Evolutionary conservation across 2,888 invertebrate species (phyloP), one percentile per base, ranked within the genome.

Genomic region (Escarpia spicata): DNA sequence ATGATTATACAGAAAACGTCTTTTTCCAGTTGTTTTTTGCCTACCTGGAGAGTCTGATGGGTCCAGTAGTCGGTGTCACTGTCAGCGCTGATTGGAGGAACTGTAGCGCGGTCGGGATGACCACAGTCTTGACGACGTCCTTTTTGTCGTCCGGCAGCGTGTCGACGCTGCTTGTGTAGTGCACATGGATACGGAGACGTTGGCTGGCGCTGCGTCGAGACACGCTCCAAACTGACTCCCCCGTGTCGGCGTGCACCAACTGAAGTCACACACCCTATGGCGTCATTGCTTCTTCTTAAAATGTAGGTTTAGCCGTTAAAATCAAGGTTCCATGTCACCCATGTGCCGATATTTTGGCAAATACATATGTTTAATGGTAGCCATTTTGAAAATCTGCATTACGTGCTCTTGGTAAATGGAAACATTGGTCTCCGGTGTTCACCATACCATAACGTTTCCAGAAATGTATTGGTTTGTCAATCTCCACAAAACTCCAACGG

Each of bases 81-180:
- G 98, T 98, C 93, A 99, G 97, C 0, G 99, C 98, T 96, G 98
- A 97, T 96, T 99, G 98, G 99, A 99, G 99, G 97, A 98, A 99
- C 94, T 98, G 97, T 0, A 99, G 98, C 91, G 99, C 99, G 96
- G 98, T 98, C 0, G 99, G 98, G 94, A 99, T 96, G 94, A 99
- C 98, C 92, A 98, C 98, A 95, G 98, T 95, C 96, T 95, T 94
- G 37, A 96, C 94, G 3, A 96, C 94, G 43, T 92, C 52, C 52
- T 93, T 93, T 60, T 95, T 95, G 12, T 94, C 93, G 19, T 45
- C 90, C 31, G 95, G 94, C 19, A 96, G 94, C 1, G 92, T 92
- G 26, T 94, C 90, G 10, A 96, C 93, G 93, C 96, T 96, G 60
- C 93, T 58, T 93, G 96, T 95, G 94, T 95, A 96, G 92, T 95